phyloP scores from a whole-genome alignment of 2,888 invertebrate species.

The Crossocerus cetratus region DNA sequence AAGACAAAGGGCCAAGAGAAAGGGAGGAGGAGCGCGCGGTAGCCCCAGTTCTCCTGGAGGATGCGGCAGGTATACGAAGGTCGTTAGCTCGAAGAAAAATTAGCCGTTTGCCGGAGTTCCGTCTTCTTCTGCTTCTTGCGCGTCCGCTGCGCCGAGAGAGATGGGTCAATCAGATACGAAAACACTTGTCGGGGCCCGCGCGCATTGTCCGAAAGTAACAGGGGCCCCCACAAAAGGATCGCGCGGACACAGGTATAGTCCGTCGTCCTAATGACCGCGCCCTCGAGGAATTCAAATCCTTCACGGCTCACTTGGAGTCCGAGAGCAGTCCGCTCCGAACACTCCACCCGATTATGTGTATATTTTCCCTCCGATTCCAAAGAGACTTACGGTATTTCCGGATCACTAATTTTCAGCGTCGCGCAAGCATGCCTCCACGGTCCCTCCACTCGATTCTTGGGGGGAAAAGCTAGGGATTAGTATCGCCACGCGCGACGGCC shows the following conservation, averaged over 20 bases:
- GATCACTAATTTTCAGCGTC: conserved; percentile 12
- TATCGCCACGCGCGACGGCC: no score
- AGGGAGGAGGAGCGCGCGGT: conserved; percentile 13
- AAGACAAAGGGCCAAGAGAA: conserved; percentile 42
- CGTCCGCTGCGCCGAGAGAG: conserved; percentile 38
- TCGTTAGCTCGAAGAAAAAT: conserved; percentile 71
- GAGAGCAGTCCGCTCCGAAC: no score
- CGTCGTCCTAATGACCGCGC: conserved; percentile 66
- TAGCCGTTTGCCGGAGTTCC: conserved; percentile 66
- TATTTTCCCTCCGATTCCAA: no score
- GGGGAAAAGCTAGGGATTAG: no score
- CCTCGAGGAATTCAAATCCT: conserved; percentile 59
- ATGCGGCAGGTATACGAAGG: conserved; percentile 64
- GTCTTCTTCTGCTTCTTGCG: conserved; percentile 6
- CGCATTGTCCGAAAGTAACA: conserved; percentile 68
- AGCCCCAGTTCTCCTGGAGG: conserved; percentile 13
- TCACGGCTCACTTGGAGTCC: background rate
- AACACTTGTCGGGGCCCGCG: conserved; percentile 67
- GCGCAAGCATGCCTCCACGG: no score
- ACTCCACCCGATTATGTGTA: no score
- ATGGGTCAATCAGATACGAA: conserved; percentile 75
- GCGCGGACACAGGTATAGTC: conserved; percentile 70
- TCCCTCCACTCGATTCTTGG: no score
- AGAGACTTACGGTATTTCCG: conserved; percentile 24
- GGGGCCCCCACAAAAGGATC: conserved; percentile 60